A percentile compares a stretch with the other conserved stretches of the same genome.
These are phyloP conservation scores for Agapornis roseicollis DNA, from an alignment of 2,113 vertebrate genomes.

Conservation along the genomic window DNA sequence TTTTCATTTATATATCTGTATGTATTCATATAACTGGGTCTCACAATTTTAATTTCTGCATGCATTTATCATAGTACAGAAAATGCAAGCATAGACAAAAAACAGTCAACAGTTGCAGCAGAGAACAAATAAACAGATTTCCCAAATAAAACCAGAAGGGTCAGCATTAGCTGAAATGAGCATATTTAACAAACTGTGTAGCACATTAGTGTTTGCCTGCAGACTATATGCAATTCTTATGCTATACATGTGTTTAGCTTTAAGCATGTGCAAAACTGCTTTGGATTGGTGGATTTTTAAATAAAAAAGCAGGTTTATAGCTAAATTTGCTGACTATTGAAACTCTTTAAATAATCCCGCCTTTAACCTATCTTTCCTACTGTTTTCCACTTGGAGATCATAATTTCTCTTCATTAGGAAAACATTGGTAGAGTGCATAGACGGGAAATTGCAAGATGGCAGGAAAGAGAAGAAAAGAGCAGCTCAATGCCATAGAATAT, in stretches of 20 bases:
- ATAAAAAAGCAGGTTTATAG: not conserved
- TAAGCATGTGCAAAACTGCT: not conserved
- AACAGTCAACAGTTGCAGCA: not conserved
- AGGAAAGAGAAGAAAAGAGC: not conserved
- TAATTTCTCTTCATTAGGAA: not conserved
- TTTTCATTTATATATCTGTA: not conserved
- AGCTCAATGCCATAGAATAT: not conserved
- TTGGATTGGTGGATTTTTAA: not conserved
- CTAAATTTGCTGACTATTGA: not conserved
- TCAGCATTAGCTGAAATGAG: not conserved
- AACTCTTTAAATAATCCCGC: not conserved
- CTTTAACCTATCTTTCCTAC: not conserved
- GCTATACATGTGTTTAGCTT: not conserved
- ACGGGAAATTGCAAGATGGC: not conserved
- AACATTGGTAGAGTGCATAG: not conserved
- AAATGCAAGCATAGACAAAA: not conserved
- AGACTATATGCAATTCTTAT: not conserved
- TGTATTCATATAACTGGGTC: not conserved
- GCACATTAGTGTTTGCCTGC: not conserved
- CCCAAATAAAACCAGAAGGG: not conserved
- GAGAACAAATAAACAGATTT: not conserved
- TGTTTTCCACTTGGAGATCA: not conserved
- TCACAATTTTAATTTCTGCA: not conserved
- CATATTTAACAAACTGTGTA: fast-evolving
- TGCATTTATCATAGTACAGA: not conserved